A percentile compares a stretch with the other conserved stretches of the same genome.
Evolutionary conservation across 2,797 vertebrate species (phyloP).

Genomic region (Heliangelus exortis): DNA sequence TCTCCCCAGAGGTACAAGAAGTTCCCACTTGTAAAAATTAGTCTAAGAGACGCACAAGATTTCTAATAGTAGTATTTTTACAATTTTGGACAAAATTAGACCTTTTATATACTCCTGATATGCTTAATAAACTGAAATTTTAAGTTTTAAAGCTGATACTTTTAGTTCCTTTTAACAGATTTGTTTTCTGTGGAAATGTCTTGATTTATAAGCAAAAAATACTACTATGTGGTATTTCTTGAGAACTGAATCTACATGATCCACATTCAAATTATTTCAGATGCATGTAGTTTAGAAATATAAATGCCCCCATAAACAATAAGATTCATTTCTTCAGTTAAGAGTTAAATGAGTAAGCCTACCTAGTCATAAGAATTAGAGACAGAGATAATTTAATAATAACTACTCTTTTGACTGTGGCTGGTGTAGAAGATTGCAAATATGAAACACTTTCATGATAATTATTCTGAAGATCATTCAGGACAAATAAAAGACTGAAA

Average conservation of each 20-base stretch:
- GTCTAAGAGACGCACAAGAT: background rate
- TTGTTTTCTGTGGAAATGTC: background rate
- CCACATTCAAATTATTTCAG: constrained; percentile 6
- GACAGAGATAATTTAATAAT: constrained; percentile 44
- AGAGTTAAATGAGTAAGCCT: constrained; percentile 45
- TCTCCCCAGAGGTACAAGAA: background rate
- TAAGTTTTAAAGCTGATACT: background rate
- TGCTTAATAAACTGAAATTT: no score
- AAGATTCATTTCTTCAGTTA: constrained; percentile 1
- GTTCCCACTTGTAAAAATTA: background rate
- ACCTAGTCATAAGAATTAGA: constrained; percentile 46
- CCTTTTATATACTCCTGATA: background rate
- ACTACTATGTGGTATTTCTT: background rate
- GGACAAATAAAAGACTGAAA: constrained; percentile 51
- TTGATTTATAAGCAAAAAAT: background rate
- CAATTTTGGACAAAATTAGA: background rate
- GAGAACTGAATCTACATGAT: background rate
- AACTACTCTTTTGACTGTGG: constrained; percentile 22
- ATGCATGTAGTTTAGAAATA: background rate
- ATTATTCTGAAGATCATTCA: constrained; percentile 56
- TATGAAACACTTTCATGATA: background rate
- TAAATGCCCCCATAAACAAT: background rate
- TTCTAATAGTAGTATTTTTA: background rate
- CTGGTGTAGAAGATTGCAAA: constrained; percentile 27
- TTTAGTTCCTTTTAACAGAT: background rate